Base-by-base conservation (phyloP, 2,113 vertebrate species). In the Fulica atra region DNA sequence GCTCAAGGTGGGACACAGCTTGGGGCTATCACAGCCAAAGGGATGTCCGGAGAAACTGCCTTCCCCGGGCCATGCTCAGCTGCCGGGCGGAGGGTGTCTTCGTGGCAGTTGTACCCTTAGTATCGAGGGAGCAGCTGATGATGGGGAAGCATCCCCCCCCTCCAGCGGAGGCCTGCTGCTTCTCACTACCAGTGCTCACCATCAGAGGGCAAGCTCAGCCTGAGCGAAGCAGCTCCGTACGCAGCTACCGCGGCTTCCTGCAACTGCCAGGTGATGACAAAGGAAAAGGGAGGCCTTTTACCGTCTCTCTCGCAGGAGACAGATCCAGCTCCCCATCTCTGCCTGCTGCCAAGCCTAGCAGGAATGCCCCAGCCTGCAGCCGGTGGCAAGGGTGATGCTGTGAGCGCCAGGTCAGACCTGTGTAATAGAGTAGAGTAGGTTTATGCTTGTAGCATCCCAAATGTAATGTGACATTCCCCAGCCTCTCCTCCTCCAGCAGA, bases 121-220 rank as follows among this genome's bases (percentile, higher is more conserved):
- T 36, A 7, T 14, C 28, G 16, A 8, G 36, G 4, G 1, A 21
- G 53, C 9, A 25, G 18, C 21, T n/a, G 19, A 8, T 25, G 10
- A 18, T 9, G 24, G 16, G 16, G 21, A 76, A 44, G 2, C 6
- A 14, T 8, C 13, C 13, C 4, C 29, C 17, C 11, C 11, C 8
- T 4, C 20, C 7, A 17, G 13, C 26, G 17, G 33, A 60, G n/a
- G 66, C n/a, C 31, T 11, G 51, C 36, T 83, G 2, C 53, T 64
- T 60, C 82, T 92, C 88, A 95, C 40, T 96, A 92, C 93, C 95
- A 51, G 56, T 11, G 11, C 69, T 66, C 24, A 66, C 97, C 98
- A 96, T 97, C 95, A 98, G 98, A 98, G 97, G 97, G 97, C 88
- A 97, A 96, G 71, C 97, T 95, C 92, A 94, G 91, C 91, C 93